Base-by-base conservation (phyloP, 2,113 vertebrate species). In the Podiceps cristatus region DNA sequence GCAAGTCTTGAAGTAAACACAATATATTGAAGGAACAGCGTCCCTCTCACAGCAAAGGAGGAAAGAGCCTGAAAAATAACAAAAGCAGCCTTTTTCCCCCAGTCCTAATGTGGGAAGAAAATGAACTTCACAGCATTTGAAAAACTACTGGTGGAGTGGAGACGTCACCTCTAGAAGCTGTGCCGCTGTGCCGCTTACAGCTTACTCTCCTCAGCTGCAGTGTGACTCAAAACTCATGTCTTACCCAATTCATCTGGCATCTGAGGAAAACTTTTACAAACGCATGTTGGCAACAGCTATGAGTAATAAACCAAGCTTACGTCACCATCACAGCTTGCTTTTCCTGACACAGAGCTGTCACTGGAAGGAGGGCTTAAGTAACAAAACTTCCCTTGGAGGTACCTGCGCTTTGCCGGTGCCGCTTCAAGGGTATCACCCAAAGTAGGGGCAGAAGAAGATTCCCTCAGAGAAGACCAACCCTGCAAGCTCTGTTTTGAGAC, bases 361-460 rank as follows among this genome's bases (percentile, higher is more conserved):
- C 23, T 91, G 52, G 8, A 93, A 83, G 8, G 4, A 11, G 4
- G 5, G 2, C 14, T 68, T 89, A 63, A 77, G 42, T 22, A 82
- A 79, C 19, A 74, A 31, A 85, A 42, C 15, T 62, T 79, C 18
- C 42, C 49, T 52, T 73, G 50, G 53, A 82, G 40, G 29, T 2
- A 28, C 33, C 42, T 53, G 5, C 0, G 5, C 29, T 42, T 89
- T 13, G 25, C 52, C n/a, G 37, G 19, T 45, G 28, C 25, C 67
- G 49, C 18, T 75, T 52, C 40, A 29, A 8, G 0, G 0, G 1
- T n/a, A 42, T 69, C 52, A 63, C 4, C 9, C 8, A 24, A 56
- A 62, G 31, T 13, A 3, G 2, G 2, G 18, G 7, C n/a, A 90
- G 59, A 84, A 62, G 35, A 64, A 82, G 90, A 62, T 23, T 67